Percentiles rank a stretch among this genome's conserved stretches.
These are phyloP conservation scores for Rapana venosa DNA, from an alignment of 2,888 invertebrate species.

Conservation along the genomic window DNA sequence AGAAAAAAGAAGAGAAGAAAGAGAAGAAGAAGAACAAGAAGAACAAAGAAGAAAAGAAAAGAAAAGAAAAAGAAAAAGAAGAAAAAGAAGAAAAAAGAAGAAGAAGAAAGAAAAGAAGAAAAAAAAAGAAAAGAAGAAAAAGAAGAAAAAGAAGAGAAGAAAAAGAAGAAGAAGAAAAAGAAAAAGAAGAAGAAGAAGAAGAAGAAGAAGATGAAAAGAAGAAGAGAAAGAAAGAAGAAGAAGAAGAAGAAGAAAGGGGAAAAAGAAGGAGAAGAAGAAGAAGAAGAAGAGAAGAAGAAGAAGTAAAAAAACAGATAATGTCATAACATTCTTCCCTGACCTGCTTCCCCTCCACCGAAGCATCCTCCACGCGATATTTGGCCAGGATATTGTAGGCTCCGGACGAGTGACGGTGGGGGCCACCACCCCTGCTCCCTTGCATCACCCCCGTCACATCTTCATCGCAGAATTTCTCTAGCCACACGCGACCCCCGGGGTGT, in stretches of 20 bases:
- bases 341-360: too few relatives aligned
- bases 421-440: constrained; percentile 43
- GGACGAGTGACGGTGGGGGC: background rate
- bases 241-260: background rate
- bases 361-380: background rate
- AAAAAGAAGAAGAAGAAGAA: background rate
- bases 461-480: constrained; percentile 62
- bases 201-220: background rate
- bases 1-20: too few relatives aligned
- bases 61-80: too few relatives aligned
- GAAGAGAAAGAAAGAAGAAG: background rate
- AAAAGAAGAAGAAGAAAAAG: background rate
- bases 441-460: constrained; percentile 67
- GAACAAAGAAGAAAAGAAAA: too few relatives aligned
- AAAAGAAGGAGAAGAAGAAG: background rate
- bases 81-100: background rate
- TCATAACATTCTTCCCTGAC: too few relatives aligned
- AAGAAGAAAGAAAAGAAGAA: background rate
- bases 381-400: background rate
- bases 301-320: background rate
- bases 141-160: background rate
- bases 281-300: background rate
- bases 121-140: background rate
- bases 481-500: constrained; percentile 71
- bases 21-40: too few relatives aligned